phyloP scores from a whole-genome alignment of 2,113 vertebrate species.

The Fukomys damarensis region DNA sequence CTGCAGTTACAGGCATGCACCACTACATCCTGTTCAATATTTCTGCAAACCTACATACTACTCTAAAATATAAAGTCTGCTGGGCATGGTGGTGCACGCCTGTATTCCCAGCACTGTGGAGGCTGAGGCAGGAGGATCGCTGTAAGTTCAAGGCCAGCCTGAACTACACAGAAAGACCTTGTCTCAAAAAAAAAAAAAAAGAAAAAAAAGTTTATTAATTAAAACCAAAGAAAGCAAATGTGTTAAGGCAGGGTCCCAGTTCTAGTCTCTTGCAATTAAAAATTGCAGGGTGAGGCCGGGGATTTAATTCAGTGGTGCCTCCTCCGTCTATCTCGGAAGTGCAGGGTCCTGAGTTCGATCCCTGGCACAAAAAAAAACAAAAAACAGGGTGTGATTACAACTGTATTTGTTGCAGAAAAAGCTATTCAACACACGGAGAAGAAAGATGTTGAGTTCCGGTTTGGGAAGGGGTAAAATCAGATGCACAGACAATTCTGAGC shows the following conservation, averaged over 20 bases:
- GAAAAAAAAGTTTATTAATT: not conserved
- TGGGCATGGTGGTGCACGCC: too few species aligned
- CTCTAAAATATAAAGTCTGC: not conserved
- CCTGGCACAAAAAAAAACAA: too few species aligned
- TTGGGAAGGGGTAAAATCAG: not conserved
- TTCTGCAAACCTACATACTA: not conserved
- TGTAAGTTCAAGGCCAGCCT: too few species aligned
- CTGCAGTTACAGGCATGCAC: not conserved
- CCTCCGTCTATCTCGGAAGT: too few species aligned
- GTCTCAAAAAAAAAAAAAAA: too few species aligned
- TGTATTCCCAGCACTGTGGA: too few species aligned
- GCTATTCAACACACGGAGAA: not conserved
- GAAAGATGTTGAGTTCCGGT: not conserved
- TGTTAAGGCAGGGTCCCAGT: not conserved
- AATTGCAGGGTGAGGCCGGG: too few species aligned
- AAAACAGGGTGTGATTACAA: not conserved
- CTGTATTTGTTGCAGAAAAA: conserved; percentile 33
- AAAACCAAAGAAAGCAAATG: conserved; percentile 3
- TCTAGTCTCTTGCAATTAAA: not conserved
- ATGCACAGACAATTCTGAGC: not conserved
- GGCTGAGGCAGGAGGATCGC: too few species aligned
- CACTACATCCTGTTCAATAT: not conserved
- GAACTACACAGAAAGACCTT: too few species aligned
- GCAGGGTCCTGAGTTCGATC: too few species aligned
- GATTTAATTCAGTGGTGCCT: too few species aligned